Evolutionary conservation across 2,888 invertebrate species (phyloP), one percentile per base, ranked within the genome.

Genomic region (Habrosyne pyritoides): DNA sequence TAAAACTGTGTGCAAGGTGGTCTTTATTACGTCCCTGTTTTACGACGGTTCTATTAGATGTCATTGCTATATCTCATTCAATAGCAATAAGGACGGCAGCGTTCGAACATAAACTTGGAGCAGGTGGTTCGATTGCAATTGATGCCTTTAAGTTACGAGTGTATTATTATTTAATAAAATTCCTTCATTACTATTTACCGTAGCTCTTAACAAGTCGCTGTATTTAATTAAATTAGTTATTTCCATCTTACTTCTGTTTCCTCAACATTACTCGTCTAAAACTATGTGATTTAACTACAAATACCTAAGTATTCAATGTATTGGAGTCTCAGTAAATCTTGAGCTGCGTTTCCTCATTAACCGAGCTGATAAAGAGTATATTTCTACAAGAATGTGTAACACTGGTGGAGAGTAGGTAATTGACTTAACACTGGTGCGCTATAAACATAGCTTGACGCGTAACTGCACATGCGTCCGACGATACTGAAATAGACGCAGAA

Each of bases 401-500:
- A 73, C 21, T 50, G 30, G 28, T n/a, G 18, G 56, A 60, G 57
- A 66, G 59, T 71, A n/a, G n/a, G 64, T 75, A 76, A 77, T 77
- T 76, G 76, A 69, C 66, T 74, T 67, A 73, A 58, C 66, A 69
- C 69, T 63, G 66, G 71, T 73, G 66, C 51, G 61, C 57, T 64
- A 71, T 69, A 76, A 71, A 74, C 68, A 71, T 65, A 67, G 64
- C 64, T 62, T 64, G 64, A 42, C 42, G 28, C 28, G 50, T 50
- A 28, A 69, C 64, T 70, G 65, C 64, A 59, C 58, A 66, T 68
- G 69, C 64, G 66, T 56, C 69, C 46, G 67, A 69, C 69, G 74
- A 59, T 69, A 74, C 79, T 85, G 81, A 87, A 88, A 88, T 87
- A 86, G 84, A 81, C 71, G 67, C 73, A 79, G 81, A 84, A 84